Evolutionary conservation across 1,140 invertebrate species (phyloP).

Genomic region (Bicyclus anynana): DNA sequence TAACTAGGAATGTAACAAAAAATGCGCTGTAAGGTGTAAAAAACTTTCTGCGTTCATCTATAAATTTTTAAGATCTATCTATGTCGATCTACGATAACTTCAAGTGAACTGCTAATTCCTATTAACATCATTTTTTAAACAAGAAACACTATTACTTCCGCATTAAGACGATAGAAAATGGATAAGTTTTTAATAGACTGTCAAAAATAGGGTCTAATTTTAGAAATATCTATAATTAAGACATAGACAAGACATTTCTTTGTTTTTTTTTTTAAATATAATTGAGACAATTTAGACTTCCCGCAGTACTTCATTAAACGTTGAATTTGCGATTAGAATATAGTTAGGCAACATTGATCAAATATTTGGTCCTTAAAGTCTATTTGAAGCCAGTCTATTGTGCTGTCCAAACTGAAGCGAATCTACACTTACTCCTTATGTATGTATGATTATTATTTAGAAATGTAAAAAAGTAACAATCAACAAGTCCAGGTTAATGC

Average conservation of each 20-base stretch:
- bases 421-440: background rate
- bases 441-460: conserved; percentile 21
- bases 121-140: too few species aligned
- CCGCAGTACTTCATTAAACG: background rate
- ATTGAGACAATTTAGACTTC: background rate
- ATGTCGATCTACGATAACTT: too few species aligned
- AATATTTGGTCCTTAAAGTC: conserved; percentile 23
- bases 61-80: too few species aligned
- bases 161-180: background rate
- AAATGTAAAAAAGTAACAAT: conserved; percentile 49
- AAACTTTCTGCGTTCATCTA: too few species aligned
- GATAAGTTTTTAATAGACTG: background rate
- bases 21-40: background rate
- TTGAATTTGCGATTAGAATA: background rate
- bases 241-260: background rate
- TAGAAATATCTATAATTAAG: background rate
- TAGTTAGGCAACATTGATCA: conserved; percentile 4
- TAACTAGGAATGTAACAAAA: background rate
- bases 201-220: background rate
- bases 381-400: conserved; percentile 18
- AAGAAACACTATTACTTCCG: background rate
- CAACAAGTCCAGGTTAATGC: conserved; percentile 36
- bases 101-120: too few species aligned
- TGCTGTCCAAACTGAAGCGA: conserved; percentile 13
- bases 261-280: background rate